Evolutionary conservation across 1,140 invertebrate genomes (phyloP), one percentile per base, ranked within the genome.

Genomic region (Neuroterus valhalla): DNA sequence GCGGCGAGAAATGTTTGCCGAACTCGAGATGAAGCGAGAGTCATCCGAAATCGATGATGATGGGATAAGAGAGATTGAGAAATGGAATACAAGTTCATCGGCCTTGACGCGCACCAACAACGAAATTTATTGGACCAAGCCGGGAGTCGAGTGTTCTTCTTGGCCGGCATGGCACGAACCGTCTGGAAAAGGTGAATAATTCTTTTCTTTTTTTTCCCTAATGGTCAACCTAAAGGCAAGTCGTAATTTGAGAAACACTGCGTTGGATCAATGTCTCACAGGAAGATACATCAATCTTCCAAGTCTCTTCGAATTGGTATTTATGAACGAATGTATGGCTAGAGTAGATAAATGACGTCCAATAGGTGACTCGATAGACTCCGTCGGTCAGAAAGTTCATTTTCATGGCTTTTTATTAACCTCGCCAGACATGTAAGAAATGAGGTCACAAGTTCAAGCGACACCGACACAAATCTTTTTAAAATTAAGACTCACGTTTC

Each of bases 41-140:
- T 62, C 55, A 62, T 62, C 55, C 31, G 55, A 62, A 62, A 62
- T 62, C 55, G 55, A 62, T 62, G 55, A 62, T 62, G 55, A 62
- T 26, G 55, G 55, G 55, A 62, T 62, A 62, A 62, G 55, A 62
- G 55, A 62, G 55, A 12, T 62, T 62, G 55, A 62, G 55, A 62
- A 62, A 62, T 31, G 55, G 31, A 62, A 62, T 31, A 62, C 26
- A 62, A 31, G 55, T 62, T 62, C 55, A 26, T 62, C 31, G 55
- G 55, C 55, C 55, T 62, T 62, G 55, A 62, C 14, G 50, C 23
- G 31, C 55, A n/a, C n/a, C n/a, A n/a, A n/a, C 52, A 62, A 23
- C 21, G 15, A 62, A 62, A 62, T 62, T 62, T 62, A 62, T 62
- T 62, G 31, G 55, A 62, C 55, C 55, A 14, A 62, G 52, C 31